These are phyloP conservation scores for Drosophila borborema DNA, from an alignment of 2,888 invertebrate genomes.

Conservation along the genomic window DNA sequence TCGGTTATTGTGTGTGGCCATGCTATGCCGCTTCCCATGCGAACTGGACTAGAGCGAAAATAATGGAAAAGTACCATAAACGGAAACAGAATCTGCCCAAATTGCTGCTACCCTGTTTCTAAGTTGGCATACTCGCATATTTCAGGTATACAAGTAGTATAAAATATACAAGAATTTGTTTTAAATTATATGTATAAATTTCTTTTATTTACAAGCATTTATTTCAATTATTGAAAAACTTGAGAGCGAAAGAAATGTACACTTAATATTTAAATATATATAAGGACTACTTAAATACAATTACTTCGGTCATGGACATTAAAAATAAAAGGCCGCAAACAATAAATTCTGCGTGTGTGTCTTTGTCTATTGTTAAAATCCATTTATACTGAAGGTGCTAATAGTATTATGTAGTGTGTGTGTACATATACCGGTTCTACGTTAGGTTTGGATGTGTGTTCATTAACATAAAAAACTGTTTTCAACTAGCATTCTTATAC, in stretches of 20 bases:
- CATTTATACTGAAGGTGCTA: conserved; percentile 23
- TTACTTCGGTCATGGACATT: conserved; percentile 25
- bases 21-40: conserved; percentile 27
- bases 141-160: neutral
- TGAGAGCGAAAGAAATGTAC: conserved; percentile 34
- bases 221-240: conserved; percentile 37
- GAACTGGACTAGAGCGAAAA: conserved; percentile 10
- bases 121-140: neutral
- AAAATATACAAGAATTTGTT: neutral
- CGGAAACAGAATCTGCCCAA: neutral
- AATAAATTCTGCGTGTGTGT: conserved; percentile 27
- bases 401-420: conserved; percentile 21
- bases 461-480: conserved; percentile 20
- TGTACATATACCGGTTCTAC: conserved; percentile 18
- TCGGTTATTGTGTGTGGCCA: conserved; percentile 40
- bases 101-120: conserved; percentile 6
- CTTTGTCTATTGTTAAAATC: conserved; percentile 28
- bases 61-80: conserved; percentile 9
- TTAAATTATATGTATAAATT: conserved; percentile 8
- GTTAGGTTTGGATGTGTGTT: conserved; percentile 10
- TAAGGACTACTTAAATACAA: conserved; percentile 22
- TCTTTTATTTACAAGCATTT: conserved; percentile 54
- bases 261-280: conserved; percentile 27
- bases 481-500: neutral
- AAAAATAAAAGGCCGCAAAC: conserved; percentile 36